Evolutionary conservation across 2,888 invertebrate genomes (phyloP).

Genomic region (Trissolcus japonicus): DNA sequence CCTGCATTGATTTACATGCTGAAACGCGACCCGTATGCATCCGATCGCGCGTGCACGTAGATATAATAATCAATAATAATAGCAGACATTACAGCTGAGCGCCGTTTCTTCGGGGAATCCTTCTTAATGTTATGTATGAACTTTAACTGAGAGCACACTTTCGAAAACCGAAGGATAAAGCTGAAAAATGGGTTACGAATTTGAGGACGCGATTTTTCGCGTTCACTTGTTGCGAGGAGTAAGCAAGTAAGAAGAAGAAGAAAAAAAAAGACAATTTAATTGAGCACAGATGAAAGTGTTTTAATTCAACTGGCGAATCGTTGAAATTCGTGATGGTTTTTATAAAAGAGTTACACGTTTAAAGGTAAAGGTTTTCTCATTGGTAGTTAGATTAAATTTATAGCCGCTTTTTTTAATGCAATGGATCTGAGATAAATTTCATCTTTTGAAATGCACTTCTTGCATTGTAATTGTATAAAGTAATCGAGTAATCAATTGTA

Average conservation of each 20-base stretch:
- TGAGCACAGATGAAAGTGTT: no score
- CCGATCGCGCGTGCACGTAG: slow-evolving; percentile 43
- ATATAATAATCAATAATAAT: slow-evolving; percentile 57
- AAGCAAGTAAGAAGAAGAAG: background rate
- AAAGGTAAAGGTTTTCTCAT: no score
- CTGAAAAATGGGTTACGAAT: no score
- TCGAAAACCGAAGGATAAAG: slow-evolving; percentile 30
- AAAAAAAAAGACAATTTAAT: background rate
- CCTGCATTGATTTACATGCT: slow-evolving; percentile 55
- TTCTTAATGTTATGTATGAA: slow-evolving; percentile 13
- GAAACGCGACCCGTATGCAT: slow-evolving; percentile 51
- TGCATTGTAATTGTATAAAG: slow-evolving; percentile 10
- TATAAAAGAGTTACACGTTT: background rate
- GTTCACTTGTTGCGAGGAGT: no score
- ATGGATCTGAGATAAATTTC: slow-evolving; percentile 10
- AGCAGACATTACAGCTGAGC: slow-evolving; percentile 18
- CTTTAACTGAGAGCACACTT: slow-evolving; percentile 15
- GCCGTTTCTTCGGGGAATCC: slow-evolving; percentile 42
- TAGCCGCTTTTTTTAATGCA: background rate
- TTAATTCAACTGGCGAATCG: no score
- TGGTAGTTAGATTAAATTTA: no score
- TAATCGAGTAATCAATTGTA: slow-evolving; percentile 14
- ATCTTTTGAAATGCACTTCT: slow-evolving; percentile 4
- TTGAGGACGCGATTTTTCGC: no score
- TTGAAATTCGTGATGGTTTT: background rate